Evolutionary conservation across 2,113 vertebrate species (phyloP).

Genomic region (Pterocles burchelli): DNA sequence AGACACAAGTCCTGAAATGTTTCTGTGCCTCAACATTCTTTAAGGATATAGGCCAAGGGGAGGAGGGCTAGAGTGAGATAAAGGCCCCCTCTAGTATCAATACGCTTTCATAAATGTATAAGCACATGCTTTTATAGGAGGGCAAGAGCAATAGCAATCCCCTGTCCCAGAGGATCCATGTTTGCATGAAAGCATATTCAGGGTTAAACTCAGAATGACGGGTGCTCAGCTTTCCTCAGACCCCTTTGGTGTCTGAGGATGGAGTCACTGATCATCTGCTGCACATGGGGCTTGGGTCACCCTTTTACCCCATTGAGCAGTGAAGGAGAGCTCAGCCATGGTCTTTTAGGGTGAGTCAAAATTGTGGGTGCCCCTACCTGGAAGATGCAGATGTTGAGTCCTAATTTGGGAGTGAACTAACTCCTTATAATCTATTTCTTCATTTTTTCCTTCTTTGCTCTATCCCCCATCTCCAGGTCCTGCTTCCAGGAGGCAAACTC

Average conservation of each 20-base stretch:
- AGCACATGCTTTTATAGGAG: background rate
- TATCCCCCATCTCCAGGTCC: background rate
- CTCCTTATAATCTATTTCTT: background rate
- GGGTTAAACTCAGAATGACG: background rate
- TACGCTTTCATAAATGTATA: background rate
- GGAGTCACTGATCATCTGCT: fast-evolving
- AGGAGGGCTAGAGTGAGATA: background rate
- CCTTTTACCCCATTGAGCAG: background rate
- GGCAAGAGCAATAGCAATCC: background rate
- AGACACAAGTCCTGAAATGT: background rate
- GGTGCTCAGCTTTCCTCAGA: background rate
- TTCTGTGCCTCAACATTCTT: background rate
- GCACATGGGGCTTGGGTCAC: background rate
- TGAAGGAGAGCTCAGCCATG: background rate
- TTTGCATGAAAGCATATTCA: background rate
- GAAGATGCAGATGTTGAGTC: background rate
- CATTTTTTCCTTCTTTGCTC: background rate
- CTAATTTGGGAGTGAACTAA: background rate
- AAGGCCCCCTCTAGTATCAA: background rate
- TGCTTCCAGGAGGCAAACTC: background rate
- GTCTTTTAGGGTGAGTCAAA: background rate
- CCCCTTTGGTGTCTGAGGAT: background rate
- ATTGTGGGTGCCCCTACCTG: background rate
- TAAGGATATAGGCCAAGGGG: background rate
- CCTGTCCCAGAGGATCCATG: fast-evolving